Evolutionary conservation across 2,797 vertebrate genomes (phyloP).

Genomic region (Melopsittacus undulatus): DNA sequence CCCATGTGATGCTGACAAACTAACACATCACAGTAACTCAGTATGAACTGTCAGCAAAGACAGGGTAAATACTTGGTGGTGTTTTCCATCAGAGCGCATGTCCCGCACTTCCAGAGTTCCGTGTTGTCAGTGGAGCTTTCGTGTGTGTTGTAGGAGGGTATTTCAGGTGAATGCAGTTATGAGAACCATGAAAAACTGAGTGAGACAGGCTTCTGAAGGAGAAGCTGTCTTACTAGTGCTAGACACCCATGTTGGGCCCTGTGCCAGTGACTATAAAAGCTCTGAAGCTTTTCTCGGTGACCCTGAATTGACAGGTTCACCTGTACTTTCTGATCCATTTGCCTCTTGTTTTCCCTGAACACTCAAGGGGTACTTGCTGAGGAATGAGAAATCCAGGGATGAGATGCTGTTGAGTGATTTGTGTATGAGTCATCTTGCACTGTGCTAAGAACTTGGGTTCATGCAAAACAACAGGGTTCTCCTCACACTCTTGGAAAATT

Average conservation of each 20-base stretch:
- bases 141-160: background rate
- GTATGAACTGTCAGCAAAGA: background rate
- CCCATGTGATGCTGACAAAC: background rate
- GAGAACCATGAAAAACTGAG: constrained; percentile 33
- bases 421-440: background rate
- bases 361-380: background rate
- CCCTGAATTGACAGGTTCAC: constrained; percentile 3
- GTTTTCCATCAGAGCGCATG: background rate
- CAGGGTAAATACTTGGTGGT: background rate
- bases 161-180: constrained; percentile 44
- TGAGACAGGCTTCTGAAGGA: constrained; percentile 23
- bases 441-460: background rate
- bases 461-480: background rate
- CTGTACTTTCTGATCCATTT: background rate
- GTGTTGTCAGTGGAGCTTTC: background rate
- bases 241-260: background rate
- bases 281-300: background rate
- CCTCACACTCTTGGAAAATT: background rate
- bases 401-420: background rate
- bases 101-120: background rate
- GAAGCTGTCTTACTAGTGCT: background rate
- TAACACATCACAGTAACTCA: background rate
- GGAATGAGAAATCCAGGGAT: background rate
- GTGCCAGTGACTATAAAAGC: background rate
- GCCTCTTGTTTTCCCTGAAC: background rate